Evolutionary conservation across 2,797 vertebrate species (phyloP).

Genomic region (Spinus olivaceus): DNA sequence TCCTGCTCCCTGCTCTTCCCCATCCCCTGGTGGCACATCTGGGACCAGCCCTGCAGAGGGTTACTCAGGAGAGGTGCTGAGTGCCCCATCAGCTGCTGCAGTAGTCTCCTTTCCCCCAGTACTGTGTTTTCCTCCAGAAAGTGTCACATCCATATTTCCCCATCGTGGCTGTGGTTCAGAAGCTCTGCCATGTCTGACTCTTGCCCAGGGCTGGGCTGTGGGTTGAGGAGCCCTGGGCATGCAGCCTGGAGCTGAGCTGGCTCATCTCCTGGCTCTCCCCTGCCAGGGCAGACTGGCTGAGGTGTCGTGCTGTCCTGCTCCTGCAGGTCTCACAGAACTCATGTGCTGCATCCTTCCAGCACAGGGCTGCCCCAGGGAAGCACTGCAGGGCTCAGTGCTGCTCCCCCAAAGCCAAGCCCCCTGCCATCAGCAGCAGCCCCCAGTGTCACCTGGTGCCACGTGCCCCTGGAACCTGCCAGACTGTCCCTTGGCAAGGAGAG

Average conservation of each 20-base stretch:
- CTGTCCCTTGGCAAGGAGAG: background rate
- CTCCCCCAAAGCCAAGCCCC: background rate
- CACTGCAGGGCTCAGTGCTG: background rate
- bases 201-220: accelerated
- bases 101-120: background rate
- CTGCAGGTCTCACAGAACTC: background rate
- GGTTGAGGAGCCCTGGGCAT: background rate
- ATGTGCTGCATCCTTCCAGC: background rate
- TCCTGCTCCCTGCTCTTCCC: background rate
- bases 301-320: background rate
- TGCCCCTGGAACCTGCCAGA: background rate
- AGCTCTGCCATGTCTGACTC: background rate
- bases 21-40: accelerated
- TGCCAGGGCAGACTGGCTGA: background rate
- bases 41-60: background rate
- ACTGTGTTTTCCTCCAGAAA: background rate
- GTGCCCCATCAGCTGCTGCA: background rate
- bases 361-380: too few relatives aligned
- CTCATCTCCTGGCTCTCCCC: background rate
- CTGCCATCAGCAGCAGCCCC: background rate
- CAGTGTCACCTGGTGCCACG: accelerated
- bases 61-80: background rate
- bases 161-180: background rate
- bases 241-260: background rate
- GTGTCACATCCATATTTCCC: accelerated